These are phyloP conservation scores for Polypterus senegalus DNA, from an alignment of 2,113 vertebrate genomes.

Conservation along the genomic window DNA sequence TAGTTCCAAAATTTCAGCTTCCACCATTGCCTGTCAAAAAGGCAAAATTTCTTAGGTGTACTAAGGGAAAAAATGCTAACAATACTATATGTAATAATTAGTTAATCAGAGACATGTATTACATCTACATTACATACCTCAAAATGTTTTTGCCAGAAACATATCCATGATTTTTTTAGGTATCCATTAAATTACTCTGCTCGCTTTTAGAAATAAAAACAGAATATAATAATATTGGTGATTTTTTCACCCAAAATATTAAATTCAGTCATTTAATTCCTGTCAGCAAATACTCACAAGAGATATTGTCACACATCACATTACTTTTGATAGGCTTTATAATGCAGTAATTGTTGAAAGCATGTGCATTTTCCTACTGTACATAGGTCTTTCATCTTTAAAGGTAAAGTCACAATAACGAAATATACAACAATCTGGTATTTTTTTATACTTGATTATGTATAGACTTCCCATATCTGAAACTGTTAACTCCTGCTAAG, in stretches of 20 bases:
- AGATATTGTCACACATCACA: not conserved
- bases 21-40: constrained; percentile 4
- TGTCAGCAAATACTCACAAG: no score
- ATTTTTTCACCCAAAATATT: not conserved
- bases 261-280: not conserved
- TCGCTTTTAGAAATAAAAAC: not conserved
- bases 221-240: not conserved
- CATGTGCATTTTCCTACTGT: not conserved
- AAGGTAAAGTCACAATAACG: not conserved
- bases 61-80: not conserved
- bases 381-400: not conserved
- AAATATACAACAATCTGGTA: no score
- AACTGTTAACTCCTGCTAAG: no score
- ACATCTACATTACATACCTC: not conserved
- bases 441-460: no score
- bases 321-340: not conserved
- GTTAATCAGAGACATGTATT: not conserved
- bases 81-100: not conserved
- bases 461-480: no score
- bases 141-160: not conserved
- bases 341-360: not conserved
- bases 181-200: not conserved
- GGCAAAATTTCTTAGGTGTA: not conserved
- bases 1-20: not conserved
- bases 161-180: constrained; percentile 1